phyloP scores from a whole-genome alignment of 2,888 invertebrate species.

The Colostygia pectinataria region DNA sequence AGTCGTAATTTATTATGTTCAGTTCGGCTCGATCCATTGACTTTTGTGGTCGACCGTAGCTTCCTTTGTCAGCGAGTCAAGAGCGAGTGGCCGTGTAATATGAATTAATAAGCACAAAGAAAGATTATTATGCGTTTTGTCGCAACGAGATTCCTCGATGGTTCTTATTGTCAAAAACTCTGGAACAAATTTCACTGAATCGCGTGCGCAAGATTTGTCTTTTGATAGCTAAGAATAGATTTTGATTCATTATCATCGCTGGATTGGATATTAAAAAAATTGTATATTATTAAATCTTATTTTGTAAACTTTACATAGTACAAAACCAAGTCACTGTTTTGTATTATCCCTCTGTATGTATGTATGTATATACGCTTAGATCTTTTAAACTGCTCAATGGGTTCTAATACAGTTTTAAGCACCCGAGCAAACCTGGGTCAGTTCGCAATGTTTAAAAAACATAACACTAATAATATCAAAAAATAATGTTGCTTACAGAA shows the following conservation, averaged over 20 bases:
- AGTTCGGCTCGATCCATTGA: slow-evolving; percentile 75
- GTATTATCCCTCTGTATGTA: too few relatives aligned
- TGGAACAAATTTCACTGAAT: slow-evolving; percentile 75
- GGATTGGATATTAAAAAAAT: too few relatives aligned
- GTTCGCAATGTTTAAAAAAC: too few relatives aligned
- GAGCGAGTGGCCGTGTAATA: slow-evolving; percentile 81
- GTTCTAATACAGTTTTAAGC: too few relatives aligned
- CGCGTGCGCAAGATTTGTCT: slow-evolving; percentile 57
- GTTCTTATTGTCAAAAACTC: slow-evolving; percentile 62
- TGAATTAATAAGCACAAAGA: slow-evolving; percentile 82
- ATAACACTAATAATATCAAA: too few relatives aligned
- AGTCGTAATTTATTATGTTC: slow-evolving; percentile 79
- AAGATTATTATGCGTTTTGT: slow-evolving; percentile 76
- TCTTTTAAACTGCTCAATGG: too few relatives aligned
- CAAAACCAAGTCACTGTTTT: too few relatives aligned
- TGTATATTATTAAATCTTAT: too few relatives aligned
- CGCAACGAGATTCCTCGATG: slow-evolving; percentile 55
- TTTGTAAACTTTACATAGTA: too few relatives aligned
- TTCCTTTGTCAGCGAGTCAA: slow-evolving; percentile 75
- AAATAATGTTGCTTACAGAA: too few relatives aligned
- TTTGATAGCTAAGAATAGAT: slow-evolving; percentile 27
- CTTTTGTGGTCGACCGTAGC: slow-evolving; percentile 70
- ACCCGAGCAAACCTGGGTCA: too few relatives aligned
- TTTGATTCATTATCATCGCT: slow-evolving; percentile 48
- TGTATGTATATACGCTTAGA: too few relatives aligned